These are phyloP conservation scores for Onychorhynchus coronatus DNA, from an alignment of 2,113 vertebrate species.

Conservation along the genomic window DNA sequence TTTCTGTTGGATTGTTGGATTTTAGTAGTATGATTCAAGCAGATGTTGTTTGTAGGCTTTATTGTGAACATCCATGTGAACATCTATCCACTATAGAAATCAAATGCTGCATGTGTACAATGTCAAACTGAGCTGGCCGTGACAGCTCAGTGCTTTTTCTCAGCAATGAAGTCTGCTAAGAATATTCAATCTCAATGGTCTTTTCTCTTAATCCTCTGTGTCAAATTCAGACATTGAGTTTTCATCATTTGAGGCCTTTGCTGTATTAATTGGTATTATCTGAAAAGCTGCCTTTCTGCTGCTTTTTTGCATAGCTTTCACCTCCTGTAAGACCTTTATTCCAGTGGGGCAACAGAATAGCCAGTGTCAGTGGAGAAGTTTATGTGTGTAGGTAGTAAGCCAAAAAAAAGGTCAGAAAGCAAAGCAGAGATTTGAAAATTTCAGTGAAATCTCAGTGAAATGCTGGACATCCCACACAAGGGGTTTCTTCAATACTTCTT, in stretches of 20 bases:
- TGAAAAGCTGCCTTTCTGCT: background rate
- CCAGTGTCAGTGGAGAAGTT: background rate
- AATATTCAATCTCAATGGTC: background rate
- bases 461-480: background rate
- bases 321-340: background rate
- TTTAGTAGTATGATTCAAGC: background rate
- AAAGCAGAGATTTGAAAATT: background rate
- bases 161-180: background rate
- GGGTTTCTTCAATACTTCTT: background rate
- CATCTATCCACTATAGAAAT: background rate
- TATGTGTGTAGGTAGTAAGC: background rate
- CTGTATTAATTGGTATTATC: background rate
- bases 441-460: background rate
- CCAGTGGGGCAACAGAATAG: background rate
- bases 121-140: background rate
- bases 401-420: background rate
- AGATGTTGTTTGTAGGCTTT: background rate
- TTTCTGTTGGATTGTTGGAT: background rate
- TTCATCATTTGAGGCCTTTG: background rate
- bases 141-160: background rate
- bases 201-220: background rate
- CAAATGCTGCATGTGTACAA: rapidly evolving
- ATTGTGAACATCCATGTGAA: background rate
- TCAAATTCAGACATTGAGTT: background rate
- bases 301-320: background rate